Evolutionary conservation across 2,888 invertebrate genomes (phyloP), one percentile per base, ranked within the genome.

Genomic region (Drosophila cognata): DNA sequence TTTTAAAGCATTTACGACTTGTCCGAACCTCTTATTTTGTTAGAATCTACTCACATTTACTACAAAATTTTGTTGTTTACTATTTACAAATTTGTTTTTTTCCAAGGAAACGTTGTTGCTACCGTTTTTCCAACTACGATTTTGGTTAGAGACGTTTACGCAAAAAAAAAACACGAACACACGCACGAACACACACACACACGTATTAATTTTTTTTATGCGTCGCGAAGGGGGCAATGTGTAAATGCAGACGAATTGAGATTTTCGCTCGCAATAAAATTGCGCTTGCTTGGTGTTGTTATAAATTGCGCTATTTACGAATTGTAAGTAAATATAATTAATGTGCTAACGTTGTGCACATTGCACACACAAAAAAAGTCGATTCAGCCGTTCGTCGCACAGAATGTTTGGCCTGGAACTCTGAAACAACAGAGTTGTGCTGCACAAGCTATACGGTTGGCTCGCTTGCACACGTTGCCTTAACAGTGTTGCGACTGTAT

Each of bases 21-120:
- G 66, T 68, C 46, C 7, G 51, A 55, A 55, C 6, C 38, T 38
- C 28, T 29, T 46, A 1, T 51, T 67, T 29, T 64, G 21, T 25
- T 46, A 4, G 18, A 8, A 33, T 66, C 67, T 65, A 69, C 63
- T 77, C 70, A 64, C 77, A 71, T 81, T 81, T 52, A 87, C 89
- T 90, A 71, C 64, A 79, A 67, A 87, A 87, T 86, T 87, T 87
- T 89, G 89, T 87, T 90, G 89, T 87, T 90, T 90, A 82, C 87
- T 90, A 85, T 85, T 85, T 86, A 85, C 85, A 90, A 89, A 73
- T 46, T 46, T 16, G 46, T 46, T 25, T 46, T 88, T 85, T 84
- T 89, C 91, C 90, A 84, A 87, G 90, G 77, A 89, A 89, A 87
- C 89, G 79, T 76, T 81, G 88, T 87, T 87, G 90, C 86, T 90